Conservation (phyloP, 2,797 vertebrate genomes). For the Anguilla megastoma region DNA sequence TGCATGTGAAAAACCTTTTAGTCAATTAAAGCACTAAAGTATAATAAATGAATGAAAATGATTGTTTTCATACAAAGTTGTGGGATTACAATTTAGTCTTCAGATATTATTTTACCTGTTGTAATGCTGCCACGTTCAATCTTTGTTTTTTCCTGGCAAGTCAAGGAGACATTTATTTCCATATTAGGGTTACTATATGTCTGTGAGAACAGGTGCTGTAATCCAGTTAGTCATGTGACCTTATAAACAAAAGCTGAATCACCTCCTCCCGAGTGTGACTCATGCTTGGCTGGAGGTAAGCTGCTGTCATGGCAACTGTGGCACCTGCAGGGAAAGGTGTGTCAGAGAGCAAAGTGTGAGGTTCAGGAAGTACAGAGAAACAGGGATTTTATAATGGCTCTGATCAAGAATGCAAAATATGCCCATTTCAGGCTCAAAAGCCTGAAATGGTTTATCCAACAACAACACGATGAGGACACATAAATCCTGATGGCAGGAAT, state of each 20-base stretch:
- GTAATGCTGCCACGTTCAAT: not conserved
- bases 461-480: not conserved
- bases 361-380: not conserved
- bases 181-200: not conserved
- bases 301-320: not conserved
- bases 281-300: not conserved
- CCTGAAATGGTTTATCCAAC: not conserved
- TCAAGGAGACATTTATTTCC: not conserved
- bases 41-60: not conserved
- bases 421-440: not conserved
- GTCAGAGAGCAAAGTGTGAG: not conserved
- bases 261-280: not conserved
- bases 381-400: not conserved
- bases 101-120: not conserved
- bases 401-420: not conserved
- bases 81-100: not conserved
- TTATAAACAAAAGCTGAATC: not conserved
- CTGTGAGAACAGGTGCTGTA: not conserved
- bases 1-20: not conserved
- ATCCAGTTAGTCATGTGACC: slow-evolving; percentile 7
- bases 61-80: not conserved
- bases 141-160: not conserved
- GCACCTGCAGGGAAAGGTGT: not conserved
- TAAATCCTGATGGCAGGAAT: not conserved
- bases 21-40: not conserved